Conservation (phyloP, 1,140 invertebrate species). For the Cheumatopsyche charites region DNA sequence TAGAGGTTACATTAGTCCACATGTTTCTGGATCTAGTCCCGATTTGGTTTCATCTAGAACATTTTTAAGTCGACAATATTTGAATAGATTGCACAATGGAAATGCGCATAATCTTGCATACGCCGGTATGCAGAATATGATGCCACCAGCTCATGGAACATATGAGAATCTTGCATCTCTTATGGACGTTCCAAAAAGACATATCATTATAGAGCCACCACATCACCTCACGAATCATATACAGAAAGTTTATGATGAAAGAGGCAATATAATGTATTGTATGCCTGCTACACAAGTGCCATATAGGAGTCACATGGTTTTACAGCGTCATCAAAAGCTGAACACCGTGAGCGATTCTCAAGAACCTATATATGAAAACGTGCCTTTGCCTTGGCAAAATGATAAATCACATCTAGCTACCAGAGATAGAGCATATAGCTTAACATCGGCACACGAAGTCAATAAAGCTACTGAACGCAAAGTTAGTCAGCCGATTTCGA, state of each 20-base stretch:
- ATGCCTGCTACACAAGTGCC: constrained; percentile 63
- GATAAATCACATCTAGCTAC: constrained; percentile 53
- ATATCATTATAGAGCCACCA: constrained; percentile 56
- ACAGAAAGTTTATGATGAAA: constrained; percentile 65
- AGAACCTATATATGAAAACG: constrained; percentile 82
- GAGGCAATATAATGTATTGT: constrained; percentile 66
- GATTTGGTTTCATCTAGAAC: constrained; percentile 75
- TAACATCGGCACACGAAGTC: constrained; percentile 71
- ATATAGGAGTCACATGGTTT: constrained; percentile 58
- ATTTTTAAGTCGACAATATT: constrained; percentile 63
- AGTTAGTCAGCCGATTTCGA: constrained; percentile 52
- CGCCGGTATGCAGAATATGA: constrained; percentile 53
- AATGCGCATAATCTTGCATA: constrained; percentile 50
- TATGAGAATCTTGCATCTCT: constrained; percentile 69
- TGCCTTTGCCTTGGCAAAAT: constrained; percentile 69
- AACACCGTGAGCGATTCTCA: constrained; percentile 56
- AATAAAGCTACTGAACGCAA: constrained; percentile 56
- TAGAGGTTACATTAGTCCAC: constrained; percentile 62
- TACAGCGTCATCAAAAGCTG: constrained; percentile 59
- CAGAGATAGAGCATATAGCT: constrained; percentile 68
- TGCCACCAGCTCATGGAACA: constrained; percentile 67
- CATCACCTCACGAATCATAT: constrained; percentile 64
- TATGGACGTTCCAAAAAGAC: constrained; percentile 54
- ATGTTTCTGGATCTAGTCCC: constrained; percentile 76
- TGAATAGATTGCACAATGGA: constrained; percentile 56